Percentiles rank a stretch among this genome's conserved stretches.
Conservation (phyloP, 2,797 vertebrate genomes). For the Thunnus albacares region DNA sequence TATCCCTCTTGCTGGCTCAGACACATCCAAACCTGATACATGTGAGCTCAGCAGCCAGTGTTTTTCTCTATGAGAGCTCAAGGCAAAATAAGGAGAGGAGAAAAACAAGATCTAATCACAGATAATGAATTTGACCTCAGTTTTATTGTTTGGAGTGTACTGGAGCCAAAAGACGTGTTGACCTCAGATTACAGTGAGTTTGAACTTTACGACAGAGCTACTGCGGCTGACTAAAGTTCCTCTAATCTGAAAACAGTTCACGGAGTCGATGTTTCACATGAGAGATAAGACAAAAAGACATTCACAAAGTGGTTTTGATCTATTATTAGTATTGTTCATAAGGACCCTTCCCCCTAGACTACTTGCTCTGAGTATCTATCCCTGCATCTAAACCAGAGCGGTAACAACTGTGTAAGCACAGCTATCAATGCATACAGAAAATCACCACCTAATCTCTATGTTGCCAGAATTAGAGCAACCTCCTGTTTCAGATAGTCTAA, state of each 20-base stretch:
- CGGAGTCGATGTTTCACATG: background rate
- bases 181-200: conserved; percentile 1
- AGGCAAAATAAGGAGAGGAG: conserved; percentile 41
- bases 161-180: background rate
- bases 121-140: conserved; percentile 24
- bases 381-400: background rate
- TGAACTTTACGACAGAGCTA: conserved; percentile 1
- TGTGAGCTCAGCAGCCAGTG: conserved; percentile 35
- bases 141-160: conserved; percentile 25
- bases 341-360: background rate
- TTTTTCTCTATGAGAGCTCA: conserved; percentile 18
- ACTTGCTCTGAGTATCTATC: background rate
- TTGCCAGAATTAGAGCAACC: conserved; percentile 59
- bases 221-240: conserved; percentile 10
- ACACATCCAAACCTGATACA: conserved; percentile 56
- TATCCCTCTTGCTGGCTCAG: conserved; percentile 46
- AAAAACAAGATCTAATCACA: conserved; percentile 44
- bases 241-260: conserved; percentile 16
- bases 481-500: conserved; percentile 64
- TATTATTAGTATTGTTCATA: conserved; percentile 8
- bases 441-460: conserved; percentile 58
- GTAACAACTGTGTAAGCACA: conserved; percentile 23
- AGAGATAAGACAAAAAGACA: conserved; percentile 14
- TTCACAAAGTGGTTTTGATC: background rate
- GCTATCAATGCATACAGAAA: conserved; percentile 20